A percentile compares a stretch with the other conserved stretches of the same genome.
Evolutionary conservation across 64 coral and sea anemone genomes (phyloP).

Genomic region (Orbicella faveolata): DNA sequence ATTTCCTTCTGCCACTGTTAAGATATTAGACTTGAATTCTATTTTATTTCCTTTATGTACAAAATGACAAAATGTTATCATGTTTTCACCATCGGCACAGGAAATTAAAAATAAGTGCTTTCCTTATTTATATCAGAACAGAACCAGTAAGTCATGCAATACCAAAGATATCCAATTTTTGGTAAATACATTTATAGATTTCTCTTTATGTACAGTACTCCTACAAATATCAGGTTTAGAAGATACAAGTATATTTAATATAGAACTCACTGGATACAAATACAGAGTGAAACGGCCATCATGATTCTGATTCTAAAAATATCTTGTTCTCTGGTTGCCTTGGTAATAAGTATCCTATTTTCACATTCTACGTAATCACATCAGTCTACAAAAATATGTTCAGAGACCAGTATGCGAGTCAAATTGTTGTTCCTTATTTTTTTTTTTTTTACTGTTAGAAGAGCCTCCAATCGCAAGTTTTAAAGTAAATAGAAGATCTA

Average conservation of each 20-base stretch:
- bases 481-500: no score
- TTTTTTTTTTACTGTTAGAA: no score
- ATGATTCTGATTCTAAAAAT: not conserved
- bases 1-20: not conserved
- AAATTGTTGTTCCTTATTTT: no score
- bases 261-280: not conserved
- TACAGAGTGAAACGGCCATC: not conserved
- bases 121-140: slow-evolving; percentile 26
- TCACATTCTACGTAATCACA: not conserved
- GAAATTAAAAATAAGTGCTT: slow-evolving; percentile 54
- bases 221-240: not conserved
- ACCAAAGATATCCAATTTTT: not conserved
- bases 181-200: not conserved
- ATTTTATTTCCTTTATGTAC: not conserved
- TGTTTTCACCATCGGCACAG: slow-evolving; percentile 26
- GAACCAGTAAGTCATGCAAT: slow-evolving; percentile 20
- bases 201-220: not conserved
- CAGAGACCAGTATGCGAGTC: no score
- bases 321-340: not conserved
- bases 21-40: not conserved
- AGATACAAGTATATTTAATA: not conserved
- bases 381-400: not conserved
- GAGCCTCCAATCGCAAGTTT: no score
- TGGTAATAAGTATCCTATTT: not conserved
- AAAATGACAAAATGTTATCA: not conserved